Base-by-base conservation (phyloP, 2,888 invertebrate species). In the Balanococcus diminutus region DNA sequence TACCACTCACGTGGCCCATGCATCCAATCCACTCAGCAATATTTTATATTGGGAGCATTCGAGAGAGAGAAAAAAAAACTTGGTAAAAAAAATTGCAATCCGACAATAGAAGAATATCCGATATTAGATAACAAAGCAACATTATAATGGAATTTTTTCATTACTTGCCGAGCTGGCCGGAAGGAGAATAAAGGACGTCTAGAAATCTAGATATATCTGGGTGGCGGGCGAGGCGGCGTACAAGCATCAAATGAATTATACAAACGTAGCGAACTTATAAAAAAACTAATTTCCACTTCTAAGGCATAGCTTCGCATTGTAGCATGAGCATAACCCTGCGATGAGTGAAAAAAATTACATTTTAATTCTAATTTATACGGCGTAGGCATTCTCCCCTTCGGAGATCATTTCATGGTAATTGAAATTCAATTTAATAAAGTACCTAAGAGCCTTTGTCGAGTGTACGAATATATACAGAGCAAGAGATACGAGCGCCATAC, bases 91-190 rank as follows among this genome's bases (percentile, higher is more conserved):
- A 51, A 51, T 51, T 19, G 1, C 42, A 42, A 9, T n/a, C 51
- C 3, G 19, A 19, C 51, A 42, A 42, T 9, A 42, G 51, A 1
- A 51, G 19, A 3, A 19, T 67, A 67, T 67, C 61, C 28, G 28
- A 67, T 67, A 67, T 22, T 11, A 67, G 61, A 67, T 67, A 67
- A 67, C 61, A 67, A 67, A 67, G 51, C 51, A 67, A 28, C 61
- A 22, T 22, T 28, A 61, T 67, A 67, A 67, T 67, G 61, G 61
- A 67, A 67, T 67, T 67, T 67, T 67, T 67, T 28, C 61, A 67
- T 67, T 51, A 51, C 19, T 51, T n/a, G n/a, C 61, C 2, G 11
- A 67, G 61, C 61, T 67, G 61, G 61, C 61, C 61, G 61, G 25
- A 67, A 67, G 61, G 28, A 46, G 14, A 25, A 67, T n/a, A 67